These are phyloP conservation scores for Sinocyclocheilus anshuiensis DNA, from an alignment of 2,113 vertebrate genomes.

Conservation along the genomic window DNA sequence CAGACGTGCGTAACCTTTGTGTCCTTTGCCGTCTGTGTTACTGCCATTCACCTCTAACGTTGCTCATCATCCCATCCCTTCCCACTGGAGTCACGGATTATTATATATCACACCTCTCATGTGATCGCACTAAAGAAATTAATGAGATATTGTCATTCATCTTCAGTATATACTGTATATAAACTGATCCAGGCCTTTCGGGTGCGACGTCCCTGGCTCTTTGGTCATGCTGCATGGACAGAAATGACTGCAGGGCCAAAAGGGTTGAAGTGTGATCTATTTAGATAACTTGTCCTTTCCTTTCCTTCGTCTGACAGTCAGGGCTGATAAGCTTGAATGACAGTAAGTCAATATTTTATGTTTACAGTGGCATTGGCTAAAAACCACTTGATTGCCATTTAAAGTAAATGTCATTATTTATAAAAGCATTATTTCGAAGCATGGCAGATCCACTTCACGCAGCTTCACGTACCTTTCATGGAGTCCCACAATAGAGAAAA, in stretches of 20 bases:
- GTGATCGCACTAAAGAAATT: neutral
- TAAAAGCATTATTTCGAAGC: no score
- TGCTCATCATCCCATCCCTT: neutral
- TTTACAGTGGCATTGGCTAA: slow-evolving; percentile 43
- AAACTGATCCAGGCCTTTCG: slow-evolving; percentile 17
- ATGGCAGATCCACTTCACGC: neutral
- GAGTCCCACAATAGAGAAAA: neutral
- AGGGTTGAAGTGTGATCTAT: slow-evolving; percentile 58
- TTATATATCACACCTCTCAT: neutral
- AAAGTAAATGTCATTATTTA: neutral
- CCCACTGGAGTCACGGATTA: neutral
- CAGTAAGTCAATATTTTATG: slow-evolving; percentile 59
- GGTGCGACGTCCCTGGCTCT: slow-evolving; percentile 28
- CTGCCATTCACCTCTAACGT: slow-evolving; percentile 50
- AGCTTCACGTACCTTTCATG: neutral
- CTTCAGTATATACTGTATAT: neutral
- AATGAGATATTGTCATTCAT: slow-evolving; percentile 14
- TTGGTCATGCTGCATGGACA: slow-evolving; percentile 49
- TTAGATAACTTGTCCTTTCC: slow-evolving; percentile 54
- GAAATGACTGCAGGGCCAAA: slow-evolving; percentile 44
- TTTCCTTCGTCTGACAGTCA: slow-evolving; percentile 31
- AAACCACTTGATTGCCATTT: slow-evolving; percentile 52
- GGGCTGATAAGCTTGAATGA: slow-evolving; percentile 57
- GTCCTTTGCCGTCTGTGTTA: slow-evolving; percentile 55
- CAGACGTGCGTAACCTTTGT: slow-evolving; percentile 48